Base-by-base conservation (phyloP, 2,888 invertebrate species). In the Oscheius myriophilus region DNA sequence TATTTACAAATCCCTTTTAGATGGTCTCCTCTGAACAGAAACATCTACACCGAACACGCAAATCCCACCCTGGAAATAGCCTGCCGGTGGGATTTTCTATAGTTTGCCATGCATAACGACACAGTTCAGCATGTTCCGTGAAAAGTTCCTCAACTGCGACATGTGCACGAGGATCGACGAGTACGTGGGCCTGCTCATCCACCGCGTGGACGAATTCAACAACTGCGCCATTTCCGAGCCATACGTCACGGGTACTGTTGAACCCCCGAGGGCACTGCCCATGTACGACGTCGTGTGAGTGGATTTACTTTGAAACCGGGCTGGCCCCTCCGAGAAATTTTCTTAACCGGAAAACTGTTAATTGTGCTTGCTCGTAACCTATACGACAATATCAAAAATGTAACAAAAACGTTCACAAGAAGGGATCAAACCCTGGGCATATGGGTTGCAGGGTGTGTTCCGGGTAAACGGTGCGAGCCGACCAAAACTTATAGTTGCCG, bases 11-110 rank as follows among this genome's bases (percentile, higher is more conserved):
- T n/a, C n/a, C 33, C 33, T 57, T 66, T 66, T 43, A 63, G 77
- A 46, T 79, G 79, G 79, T 65, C 64, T 25, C 79, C 79, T 1
- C 2, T 69, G 1, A 51, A 45, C n/a, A 67, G 76, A 1, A 46
- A 46, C 21, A 62, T 51, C 0, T 33, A 72, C 12, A 73, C 73
- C 0, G 70, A 64, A 0, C 74, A 75, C 45, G 49, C 39, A 25
- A 73, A 76, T 65, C 77, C 78, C 6, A 67, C 69, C 0, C 63
- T 78, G 0, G 70, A 70, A 0, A 53, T 73, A 0, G 42, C 73
- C 21, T 71, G 69, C 26, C 45, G 72, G 58, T 61, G 16, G 7
- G 9, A 33, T 14, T 52, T 7, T 16, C 53, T 9, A 4, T 53
- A 53, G 16, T 16, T 52, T 52, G 54, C 25, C 16, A 21, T 2